A percentile compares a stretch with the other conserved stretches of the same genome.
These are phyloP conservation scores for Leptonema lineaticorne DNA, from an alignment of 1,140 invertebrate genomes.

Conservation along the genomic window DNA sequence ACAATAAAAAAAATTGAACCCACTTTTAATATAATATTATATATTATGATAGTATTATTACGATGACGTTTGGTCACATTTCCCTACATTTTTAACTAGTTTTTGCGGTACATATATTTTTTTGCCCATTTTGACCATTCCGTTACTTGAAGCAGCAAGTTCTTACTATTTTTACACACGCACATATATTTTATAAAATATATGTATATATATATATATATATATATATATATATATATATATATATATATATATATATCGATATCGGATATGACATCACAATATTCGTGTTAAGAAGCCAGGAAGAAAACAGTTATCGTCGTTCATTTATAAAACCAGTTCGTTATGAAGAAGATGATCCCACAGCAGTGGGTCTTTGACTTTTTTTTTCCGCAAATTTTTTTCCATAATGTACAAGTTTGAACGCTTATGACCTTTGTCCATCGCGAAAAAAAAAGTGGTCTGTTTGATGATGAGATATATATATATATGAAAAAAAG, in stretches of 20 bases:
- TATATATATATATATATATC: not conserved
- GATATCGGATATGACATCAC: conserved; percentile 23
- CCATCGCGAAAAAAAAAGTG: conserved; percentile 3
- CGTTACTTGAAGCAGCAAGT: not conserved
- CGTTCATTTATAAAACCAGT: conserved; percentile 5
- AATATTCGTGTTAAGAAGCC: not conserved
- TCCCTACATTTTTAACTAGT: conserved; percentile 12
- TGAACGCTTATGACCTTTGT: conserved; percentile 16
- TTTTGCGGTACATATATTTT: conserved; percentile 8
- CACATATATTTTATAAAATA: not conserved
- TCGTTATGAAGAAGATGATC: conserved; percentile 11
- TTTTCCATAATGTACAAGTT: not conserved
- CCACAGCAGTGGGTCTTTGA: not conserved
- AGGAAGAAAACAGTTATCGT: conserved; percentile 26
- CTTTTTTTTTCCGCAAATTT: too few relatives aligned
- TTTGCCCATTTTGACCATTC: not conserved
- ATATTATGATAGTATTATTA: too few relatives aligned
- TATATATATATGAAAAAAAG: too few relatives aligned
- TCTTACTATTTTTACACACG: not conserved
- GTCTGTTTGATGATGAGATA: too few relatives aligned
- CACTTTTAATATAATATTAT: too few relatives aligned
- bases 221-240: not conserved
- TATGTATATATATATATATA: too few relatives aligned
- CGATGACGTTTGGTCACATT: not conserved
- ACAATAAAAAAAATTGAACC: too few relatives aligned